Base-by-base conservation (phyloP, 2,113 vertebrate species). In the Callorhinus ursinus region DNA sequence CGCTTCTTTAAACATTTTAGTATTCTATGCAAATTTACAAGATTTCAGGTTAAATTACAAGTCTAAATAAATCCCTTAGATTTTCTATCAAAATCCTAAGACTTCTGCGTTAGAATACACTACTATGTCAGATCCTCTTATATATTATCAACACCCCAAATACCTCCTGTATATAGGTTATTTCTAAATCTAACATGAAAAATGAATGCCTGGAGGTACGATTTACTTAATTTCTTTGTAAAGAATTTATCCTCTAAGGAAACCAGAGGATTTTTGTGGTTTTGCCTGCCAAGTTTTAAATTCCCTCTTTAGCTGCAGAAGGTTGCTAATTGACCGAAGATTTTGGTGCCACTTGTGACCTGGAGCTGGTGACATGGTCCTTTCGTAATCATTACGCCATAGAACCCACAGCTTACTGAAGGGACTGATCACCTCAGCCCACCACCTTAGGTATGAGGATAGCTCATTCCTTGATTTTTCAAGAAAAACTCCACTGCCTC, bases 151-250 rank as follows among this genome's bases (percentile, higher is more conserved):
- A 28, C 67, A 59, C 3, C 16, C 65, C 93, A 87, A 87, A n/a
- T 55, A 90, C 55, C 42, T 39, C 36, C 33, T 67, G 39, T 57
- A 81, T 63, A 31, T 42, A 18, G 24, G 5, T 86, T 90, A 51
- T 46, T 95, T 67, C 19, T 59, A 89, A 97, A 49, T 81, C 59
- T 74, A 71, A 83, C 4, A 39, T 71, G 5, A 69, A 74, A 88
- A 61, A 46, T 19, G 5, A 91, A 18, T 46, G 80, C 8, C 28
- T 80, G 59, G 49, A 67, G 4, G 5, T 61, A 57, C 19, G 7
- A 49, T 65, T 85, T 94, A 72, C 53, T 96, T 90, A 71, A 31
- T 85, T 71, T 91, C n/a, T 88, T 59, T 26, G 26, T 63, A 57
- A 59, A 77, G 18, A 71, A 69, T 21, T 59, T 59, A 18, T 1